Percentiles rank a stretch among this genome's conserved stretches.
Conservation (phyloP, 1,140 invertebrate species). For the Drosophila busckii region DNA sequence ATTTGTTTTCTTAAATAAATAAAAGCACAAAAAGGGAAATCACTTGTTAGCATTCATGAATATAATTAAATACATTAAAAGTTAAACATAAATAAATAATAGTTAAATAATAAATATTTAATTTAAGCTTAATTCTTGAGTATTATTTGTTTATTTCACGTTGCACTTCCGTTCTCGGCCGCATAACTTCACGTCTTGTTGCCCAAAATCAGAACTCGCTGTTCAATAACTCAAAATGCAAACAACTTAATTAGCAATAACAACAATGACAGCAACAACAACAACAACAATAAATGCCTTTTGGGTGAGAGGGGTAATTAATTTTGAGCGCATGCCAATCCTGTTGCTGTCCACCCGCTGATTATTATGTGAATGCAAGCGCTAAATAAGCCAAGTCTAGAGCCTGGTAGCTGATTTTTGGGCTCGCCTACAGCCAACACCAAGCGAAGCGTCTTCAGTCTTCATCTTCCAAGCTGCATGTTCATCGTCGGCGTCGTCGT, state of each 20-base stretch:
- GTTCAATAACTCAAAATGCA: slow-evolving; percentile 71
- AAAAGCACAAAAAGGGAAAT: too few species aligned
- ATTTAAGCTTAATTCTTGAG: too few species aligned
- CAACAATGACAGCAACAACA: slow-evolving; percentile 20
- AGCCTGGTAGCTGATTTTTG: slow-evolving; percentile 40
- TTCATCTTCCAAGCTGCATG: background rate
- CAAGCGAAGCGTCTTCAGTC: slow-evolving; percentile 27
- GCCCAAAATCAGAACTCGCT: slow-evolving; percentile 41
- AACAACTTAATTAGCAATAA: slow-evolving; percentile 70
- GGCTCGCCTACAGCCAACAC: slow-evolving; percentile 46
- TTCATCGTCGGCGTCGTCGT: background rate
- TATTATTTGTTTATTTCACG: too few species aligned
- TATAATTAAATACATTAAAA: too few species aligned
- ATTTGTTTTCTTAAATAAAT: too few species aligned
- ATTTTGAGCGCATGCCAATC: slow-evolving; percentile 72
- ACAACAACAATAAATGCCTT: slow-evolving; percentile 24
- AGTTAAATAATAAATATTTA: too few species aligned
- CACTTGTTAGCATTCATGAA: too few species aligned
- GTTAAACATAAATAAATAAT: too few species aligned
- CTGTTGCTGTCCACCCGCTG: slow-evolving; percentile 74
- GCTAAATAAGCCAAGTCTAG: background rate
- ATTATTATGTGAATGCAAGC: slow-evolving; percentile 61
- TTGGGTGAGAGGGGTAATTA: slow-evolving; percentile 51
- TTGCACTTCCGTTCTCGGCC: slow-evolving; percentile 17
- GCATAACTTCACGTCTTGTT: slow-evolving; percentile 52